A percentile compares a stretch with the other conserved stretches of the same genome.
phyloP scores from a whole-genome alignment of 2,888 invertebrate species.

The Endomychus coccineus region DNA sequence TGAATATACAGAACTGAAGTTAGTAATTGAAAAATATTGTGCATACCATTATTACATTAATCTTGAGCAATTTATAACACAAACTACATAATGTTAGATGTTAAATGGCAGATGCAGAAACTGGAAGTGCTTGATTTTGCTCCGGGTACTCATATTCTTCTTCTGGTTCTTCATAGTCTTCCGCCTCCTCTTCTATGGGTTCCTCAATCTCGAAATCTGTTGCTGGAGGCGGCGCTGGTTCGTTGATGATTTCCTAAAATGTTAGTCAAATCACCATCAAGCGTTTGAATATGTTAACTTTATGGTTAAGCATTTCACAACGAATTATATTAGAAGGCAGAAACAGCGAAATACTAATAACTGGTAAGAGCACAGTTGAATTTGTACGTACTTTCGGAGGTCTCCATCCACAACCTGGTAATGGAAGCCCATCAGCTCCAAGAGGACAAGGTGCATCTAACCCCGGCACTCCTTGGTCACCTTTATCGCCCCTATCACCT shows the following conservation, averaged over 20 bases:
- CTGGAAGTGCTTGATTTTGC: slow-evolving; percentile 39
- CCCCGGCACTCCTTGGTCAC: slow-evolving; percentile 94
- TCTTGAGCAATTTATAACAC: too few species aligned
- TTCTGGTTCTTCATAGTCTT: slow-evolving; percentile 51
- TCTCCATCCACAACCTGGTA: slow-evolving; percentile 94
- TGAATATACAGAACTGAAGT: too few species aligned
- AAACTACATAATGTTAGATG: slow-evolving; percentile 29
- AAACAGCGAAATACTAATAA: not conserved
- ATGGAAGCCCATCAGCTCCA: slow-evolving; percentile 89
- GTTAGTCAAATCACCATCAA: slow-evolving; percentile 16
- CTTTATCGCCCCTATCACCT: slow-evolving; percentile 88
- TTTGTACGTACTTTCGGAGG: slow-evolving; percentile 67
- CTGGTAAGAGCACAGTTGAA: not conserved
- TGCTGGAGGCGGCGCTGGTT: slow-evolving; percentile 42
- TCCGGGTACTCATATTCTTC: slow-evolving; percentile 57
- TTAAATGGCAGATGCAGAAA: slow-evolving; percentile 30
- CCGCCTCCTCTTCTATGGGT: slow-evolving; percentile 47
- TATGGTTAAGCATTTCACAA: not conserved
- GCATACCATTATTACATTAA: too few species aligned
- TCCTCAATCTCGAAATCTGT: slow-evolving; percentile 48
- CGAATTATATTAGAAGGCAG: not conserved
- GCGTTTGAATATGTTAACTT: not conserved
- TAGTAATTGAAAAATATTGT: too few species aligned
- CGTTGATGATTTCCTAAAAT: slow-evolving; percentile 32
- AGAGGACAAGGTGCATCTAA: slow-evolving; percentile 98